Percentiles rank a stretch among this genome's conserved stretches.
phyloP scores from a whole-genome alignment of 35 echinoderm and acorn worm genomes.

The Lytechinus variegatus region DNA sequence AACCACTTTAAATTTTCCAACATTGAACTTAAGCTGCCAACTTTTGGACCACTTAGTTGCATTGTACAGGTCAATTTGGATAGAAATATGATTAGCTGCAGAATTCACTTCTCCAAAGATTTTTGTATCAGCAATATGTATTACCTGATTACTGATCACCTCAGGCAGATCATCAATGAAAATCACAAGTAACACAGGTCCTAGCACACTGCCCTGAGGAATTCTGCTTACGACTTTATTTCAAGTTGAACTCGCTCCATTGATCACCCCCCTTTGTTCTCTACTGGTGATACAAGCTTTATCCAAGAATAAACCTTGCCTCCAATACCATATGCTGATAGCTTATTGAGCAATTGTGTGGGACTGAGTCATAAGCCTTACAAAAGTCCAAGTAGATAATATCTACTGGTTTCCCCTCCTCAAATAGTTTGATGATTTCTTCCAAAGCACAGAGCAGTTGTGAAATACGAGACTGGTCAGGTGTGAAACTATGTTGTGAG shows the following conservation, averaged over 20 bases:
- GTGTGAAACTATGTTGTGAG: neutral
- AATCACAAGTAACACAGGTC: constrained; percentile 11
- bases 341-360: constrained; percentile 24
- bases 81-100: neutral
- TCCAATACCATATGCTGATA: no score
- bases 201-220: constrained; percentile 55
- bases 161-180: constrained; percentile 52
- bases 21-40: neutral
- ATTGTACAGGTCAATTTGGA: neutral
- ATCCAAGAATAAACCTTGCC: no score
- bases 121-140: constrained; percentile 42
- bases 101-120: neutral
- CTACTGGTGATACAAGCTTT: neutral
- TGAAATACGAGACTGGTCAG: neutral
- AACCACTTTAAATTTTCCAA: neutral
- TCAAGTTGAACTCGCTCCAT: neutral
- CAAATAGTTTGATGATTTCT: constrained; percentile 28
- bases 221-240: constrained; percentile 47
- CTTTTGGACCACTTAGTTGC: neutral
- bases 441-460: constrained; percentile 24
- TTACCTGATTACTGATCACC: neutral
- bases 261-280: constrained; percentile 10
- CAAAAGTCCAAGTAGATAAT: constrained; percentile 66
- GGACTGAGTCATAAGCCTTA: constrained; percentile 66
- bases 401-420: constrained; percentile 50